Evolutionary conservation across 2,888 invertebrate genomes (phyloP), one percentile per base, ranked within the genome.

Genomic region (Drosophila lutescens): DNA sequence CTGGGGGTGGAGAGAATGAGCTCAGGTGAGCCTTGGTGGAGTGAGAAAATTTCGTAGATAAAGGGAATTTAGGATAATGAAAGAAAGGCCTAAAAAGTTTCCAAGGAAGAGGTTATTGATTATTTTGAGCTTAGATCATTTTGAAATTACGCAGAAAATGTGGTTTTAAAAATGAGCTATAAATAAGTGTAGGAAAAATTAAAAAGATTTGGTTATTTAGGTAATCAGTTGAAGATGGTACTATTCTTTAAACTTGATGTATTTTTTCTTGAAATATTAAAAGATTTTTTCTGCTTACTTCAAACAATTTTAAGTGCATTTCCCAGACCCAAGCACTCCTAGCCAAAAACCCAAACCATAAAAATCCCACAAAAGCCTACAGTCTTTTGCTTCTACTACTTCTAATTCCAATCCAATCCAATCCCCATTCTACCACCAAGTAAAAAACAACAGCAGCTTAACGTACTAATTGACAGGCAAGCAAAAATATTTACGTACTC

Each of bases 401-500:
- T 62, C 49, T 38, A 55, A 50, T 61, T 62, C 46, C 54, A 50
- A 54, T 50, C 46, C 54, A 50, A 54, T 50, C 50, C 46, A 20
- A 40, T 13, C 8, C 12, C 10, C 17, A 4, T 13, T 17, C 36
- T 17, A 65, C 26, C 30, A 61, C 1, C 20, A 49, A 77, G 67
- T 63, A 54, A 55, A 44, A 62, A 44, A 65, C 53, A 65, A 58
- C 44, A 71, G 71, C 47, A 76, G 82, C 86, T 83, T 77, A 83
- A 67, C 86, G 80, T 76, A 78, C 84, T 85, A 85, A 85, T 85
- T 85, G 85, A 85, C 85, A 85, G 72, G 88, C 86, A 85, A 85
- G 85, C 86, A 86, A 85, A 83, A 85, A 85, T 87, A 86, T 85
- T 85, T 87, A 78, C 88, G 80, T 83, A 83, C 83, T 85, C 83